Percentiles rank a stretch among this genome's conserved stretches.
phyloP scores from a whole-genome alignment of 2,888 invertebrate genomes.

The Phortica magna region DNA sequence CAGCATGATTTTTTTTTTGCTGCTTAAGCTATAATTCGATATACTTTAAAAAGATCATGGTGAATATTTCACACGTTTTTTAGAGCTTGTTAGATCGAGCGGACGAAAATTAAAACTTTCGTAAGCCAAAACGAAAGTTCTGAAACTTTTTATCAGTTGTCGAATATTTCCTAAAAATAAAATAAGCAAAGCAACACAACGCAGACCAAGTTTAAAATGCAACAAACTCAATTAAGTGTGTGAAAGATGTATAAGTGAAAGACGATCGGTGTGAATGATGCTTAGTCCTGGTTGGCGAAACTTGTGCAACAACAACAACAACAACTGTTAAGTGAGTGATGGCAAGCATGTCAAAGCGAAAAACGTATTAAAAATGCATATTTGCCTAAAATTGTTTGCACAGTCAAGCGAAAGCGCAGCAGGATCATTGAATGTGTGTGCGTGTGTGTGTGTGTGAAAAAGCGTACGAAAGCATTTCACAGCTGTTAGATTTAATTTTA shows the following conservation, averaged over 20 bases:
- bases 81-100: too few species aligned
- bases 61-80: too few species aligned
- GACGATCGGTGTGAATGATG: not conserved
- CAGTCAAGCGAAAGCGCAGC: slow-evolving; percentile 33
- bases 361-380: slow-evolving; percentile 67
- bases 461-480: slow-evolving; percentile 43
- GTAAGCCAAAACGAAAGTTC: too few species aligned
- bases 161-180: too few species aligned
- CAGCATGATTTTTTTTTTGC: too few species aligned
- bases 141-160: too few species aligned
- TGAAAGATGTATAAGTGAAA: not conserved
- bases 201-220: slow-evolving; percentile 51
- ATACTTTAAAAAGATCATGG: too few species aligned
- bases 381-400: slow-evolving; percentile 63
- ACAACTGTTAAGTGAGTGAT: slow-evolving; percentile 1
- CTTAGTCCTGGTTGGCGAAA: not conserved
- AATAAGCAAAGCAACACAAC: not conserved
- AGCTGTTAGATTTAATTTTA: slow-evolving; percentile 70
- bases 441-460: not conserved
- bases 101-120: too few species aligned
- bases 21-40: too few species aligned
- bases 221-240: slow-evolving; percentile 28
- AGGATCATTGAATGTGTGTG: not conserved
- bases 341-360: slow-evolving; percentile 30
- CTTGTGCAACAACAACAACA: not conserved